Conservation (phyloP, 2,888 invertebrate species). For the Clitarchus hookeri region DNA sequence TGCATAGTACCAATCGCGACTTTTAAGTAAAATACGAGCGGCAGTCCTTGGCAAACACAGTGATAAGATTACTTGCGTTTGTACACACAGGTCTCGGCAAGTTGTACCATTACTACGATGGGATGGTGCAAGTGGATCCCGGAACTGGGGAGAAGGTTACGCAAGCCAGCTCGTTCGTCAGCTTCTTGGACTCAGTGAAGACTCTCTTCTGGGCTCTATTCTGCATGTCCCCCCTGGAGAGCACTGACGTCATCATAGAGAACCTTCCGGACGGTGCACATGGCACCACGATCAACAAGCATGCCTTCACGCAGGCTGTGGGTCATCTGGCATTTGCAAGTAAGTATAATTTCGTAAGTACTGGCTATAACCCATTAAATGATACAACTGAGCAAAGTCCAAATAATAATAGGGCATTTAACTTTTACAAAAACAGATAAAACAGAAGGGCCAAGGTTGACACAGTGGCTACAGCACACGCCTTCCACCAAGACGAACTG, state of each 20-base stretch:
- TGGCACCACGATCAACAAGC: constrained; percentile 58
- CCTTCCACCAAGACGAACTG: too few relatives aligned
- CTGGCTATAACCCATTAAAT: too few relatives aligned
- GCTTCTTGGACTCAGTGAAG: constrained; percentile 62
- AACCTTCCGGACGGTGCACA: constrained; percentile 59
- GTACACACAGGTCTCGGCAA: constrained; percentile 57
- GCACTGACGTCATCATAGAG: constrained; percentile 68
- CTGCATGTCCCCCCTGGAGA: constrained; percentile 67
- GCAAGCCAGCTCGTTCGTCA: constrained; percentile 64
- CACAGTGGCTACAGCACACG: too few relatives aligned
- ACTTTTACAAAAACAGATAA: too few relatives aligned
- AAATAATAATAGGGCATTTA: too few relatives aligned
- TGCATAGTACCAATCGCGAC: too few relatives aligned
- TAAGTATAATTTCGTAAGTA: constrained; percentile 43
- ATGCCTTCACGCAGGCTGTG: constrained; percentile 66
- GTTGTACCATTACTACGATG: constrained; percentile 69
- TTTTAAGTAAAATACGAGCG: too few relatives aligned
- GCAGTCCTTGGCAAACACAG: too few relatives aligned
- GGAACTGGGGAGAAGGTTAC: constrained; percentile 62
- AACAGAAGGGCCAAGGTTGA: too few relatives aligned
- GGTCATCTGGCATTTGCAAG: constrained; percentile 70
- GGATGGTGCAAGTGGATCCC: constrained; percentile 63
- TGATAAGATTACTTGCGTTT: not conserved
- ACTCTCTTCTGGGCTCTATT: constrained; percentile 74
- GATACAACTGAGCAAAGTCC: too few relatives aligned